A percentile compares a stretch with the other conserved stretches of the same genome.
These are phyloP conservation scores for Esox lucius DNA, from an alignment of 2,797 vertebrate genomes.

Conservation along the genomic window DNA sequence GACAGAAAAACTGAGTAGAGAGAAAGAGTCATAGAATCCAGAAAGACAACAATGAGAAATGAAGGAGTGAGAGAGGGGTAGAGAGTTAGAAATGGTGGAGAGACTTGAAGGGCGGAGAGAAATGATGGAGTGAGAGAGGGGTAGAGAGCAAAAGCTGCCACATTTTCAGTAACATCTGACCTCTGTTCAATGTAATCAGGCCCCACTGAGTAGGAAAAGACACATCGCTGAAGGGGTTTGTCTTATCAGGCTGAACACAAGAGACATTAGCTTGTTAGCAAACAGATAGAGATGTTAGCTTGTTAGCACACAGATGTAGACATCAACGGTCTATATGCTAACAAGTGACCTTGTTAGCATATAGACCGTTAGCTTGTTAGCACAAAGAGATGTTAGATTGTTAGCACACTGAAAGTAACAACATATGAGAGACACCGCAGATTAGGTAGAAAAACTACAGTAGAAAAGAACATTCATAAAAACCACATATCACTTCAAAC, in stretches of 20 bases:
- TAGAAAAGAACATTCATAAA: conserved; percentile 48
- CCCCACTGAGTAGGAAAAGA: conserved; percentile 9
- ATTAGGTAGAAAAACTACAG: conserved; percentile 29
- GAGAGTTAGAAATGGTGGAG: too few relatives aligned
- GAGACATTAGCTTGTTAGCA: conserved; percentile 33
- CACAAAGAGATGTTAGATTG: too few relatives aligned
- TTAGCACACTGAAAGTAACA: neutral
- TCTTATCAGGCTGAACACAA: conserved; percentile 28
- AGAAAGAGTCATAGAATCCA: conserved; percentile 1
- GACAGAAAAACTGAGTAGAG: neutral
- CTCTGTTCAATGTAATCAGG: conserved; percentile 7
- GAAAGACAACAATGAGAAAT: neutral
- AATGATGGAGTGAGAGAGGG: neutral
- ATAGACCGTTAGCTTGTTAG: too few relatives aligned
- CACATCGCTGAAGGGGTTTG: neutral
- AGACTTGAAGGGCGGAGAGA: neutral
- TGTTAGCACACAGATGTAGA: too few relatives aligned
- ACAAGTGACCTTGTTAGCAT: too few relatives aligned
- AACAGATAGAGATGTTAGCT: conserved; percentile 26
- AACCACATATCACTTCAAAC: too few relatives aligned
- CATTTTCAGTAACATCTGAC: neutral
- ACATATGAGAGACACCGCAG: conserved; percentile 40
- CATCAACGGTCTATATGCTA: too few relatives aligned
- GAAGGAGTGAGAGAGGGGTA: neutral
- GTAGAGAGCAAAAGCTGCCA: neutral